Percentiles rank a stretch among this genome's conserved stretches.
Conservation (phyloP, 1,140 invertebrate genomes). For the Psix sp. region DNA sequence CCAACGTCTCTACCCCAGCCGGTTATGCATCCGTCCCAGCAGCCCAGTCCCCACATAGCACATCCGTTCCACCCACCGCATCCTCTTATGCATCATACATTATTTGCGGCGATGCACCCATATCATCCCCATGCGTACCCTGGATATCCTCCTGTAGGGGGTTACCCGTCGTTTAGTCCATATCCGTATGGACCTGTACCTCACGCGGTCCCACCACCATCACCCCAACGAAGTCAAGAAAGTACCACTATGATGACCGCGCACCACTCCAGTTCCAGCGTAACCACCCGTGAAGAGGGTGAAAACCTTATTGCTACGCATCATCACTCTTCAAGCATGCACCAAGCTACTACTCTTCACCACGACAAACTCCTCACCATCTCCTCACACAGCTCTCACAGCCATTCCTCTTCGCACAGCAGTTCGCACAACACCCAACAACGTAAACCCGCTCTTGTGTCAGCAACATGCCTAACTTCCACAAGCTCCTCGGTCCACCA, state of each 20-base stretch:
- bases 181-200: constrained; percentile 85
- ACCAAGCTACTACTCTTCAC: constrained; percentile 72
- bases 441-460: constrained; percentile 72
- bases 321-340: constrained; percentile 72
- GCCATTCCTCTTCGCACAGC: constrained; percentile 70
- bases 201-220: constrained; percentile 84
- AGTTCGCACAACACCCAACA: constrained; percentile 66
- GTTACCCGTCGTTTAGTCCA: constrained; percentile 77
- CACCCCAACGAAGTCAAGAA: constrained; percentile 80
- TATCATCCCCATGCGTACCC: constrained; percentile 84
- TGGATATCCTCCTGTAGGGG: constrained; percentile 79
- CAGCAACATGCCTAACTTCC: constrained; percentile 69
- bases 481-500: constrained; percentile 78
- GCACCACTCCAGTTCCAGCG: constrained; percentile 81
- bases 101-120: constrained; percentile 83
- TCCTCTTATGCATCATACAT: constrained; percentile 82
- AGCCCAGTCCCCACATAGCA: constrained; percentile 79
- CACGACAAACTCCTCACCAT: constrained; percentile 73
- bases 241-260: constrained; percentile 83
- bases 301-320: constrained; percentile 76
- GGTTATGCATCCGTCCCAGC: constrained; percentile 83
- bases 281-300: constrained; percentile 77
- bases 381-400: constrained; percentile 71
- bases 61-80: constrained; percentile 83
- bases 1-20: constrained; percentile 83